A percentile compares a stretch with the other conserved stretches of the same genome.
Evolutionary conservation across 2,113 vertebrate genomes (phyloP).

Genomic region (Lathamus discolor): DNA sequence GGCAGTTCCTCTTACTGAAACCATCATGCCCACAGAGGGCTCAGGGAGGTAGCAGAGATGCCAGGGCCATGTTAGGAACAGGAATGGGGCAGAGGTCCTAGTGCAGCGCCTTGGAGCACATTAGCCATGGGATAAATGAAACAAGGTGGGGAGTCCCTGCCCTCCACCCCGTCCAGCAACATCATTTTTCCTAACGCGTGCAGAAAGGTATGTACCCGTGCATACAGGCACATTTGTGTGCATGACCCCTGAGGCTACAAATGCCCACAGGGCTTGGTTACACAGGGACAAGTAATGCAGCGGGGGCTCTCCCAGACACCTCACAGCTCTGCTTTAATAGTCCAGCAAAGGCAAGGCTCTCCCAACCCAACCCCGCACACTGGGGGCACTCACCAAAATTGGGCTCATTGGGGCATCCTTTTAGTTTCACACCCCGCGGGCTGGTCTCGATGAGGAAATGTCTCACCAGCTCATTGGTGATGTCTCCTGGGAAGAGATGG

Average conservation of each 20-base stretch:
- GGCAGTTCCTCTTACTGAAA: not conserved
- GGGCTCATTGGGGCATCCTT: slow-evolving; percentile 96
- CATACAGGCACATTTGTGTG: not conserved
- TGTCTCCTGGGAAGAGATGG: slow-evolving; percentile 78
- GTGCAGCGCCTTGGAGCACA: not conserved
- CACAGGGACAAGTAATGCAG: not conserved
- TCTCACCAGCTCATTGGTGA: slow-evolving; percentile 91
- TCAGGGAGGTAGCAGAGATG: not conserved
- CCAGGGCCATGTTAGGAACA: not conserved
- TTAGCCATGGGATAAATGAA: not conserved
- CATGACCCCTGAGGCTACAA: not conserved
- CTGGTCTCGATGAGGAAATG: slow-evolving; percentile 99
- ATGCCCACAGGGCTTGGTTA: not conserved
- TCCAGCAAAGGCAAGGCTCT: not conserved
- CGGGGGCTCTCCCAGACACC: not conserved
- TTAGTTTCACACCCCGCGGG: slow-evolving; percentile 95
- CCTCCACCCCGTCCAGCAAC: not conserved
- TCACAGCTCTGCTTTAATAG: not conserved
- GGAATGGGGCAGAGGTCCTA: not conserved
- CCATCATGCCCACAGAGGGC: not conserved
- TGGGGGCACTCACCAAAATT: slow-evolving; percentile 84
- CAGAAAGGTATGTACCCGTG: not conserved
- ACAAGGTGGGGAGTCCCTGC: not conserved
- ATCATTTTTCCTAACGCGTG: not conserved
- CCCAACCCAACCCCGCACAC: rapidly evolving